These are phyloP conservation scores for Caenorhabditis remanei DNA, from an alignment of 1,140 invertebrate genomes.

Conservation along the genomic window DNA sequence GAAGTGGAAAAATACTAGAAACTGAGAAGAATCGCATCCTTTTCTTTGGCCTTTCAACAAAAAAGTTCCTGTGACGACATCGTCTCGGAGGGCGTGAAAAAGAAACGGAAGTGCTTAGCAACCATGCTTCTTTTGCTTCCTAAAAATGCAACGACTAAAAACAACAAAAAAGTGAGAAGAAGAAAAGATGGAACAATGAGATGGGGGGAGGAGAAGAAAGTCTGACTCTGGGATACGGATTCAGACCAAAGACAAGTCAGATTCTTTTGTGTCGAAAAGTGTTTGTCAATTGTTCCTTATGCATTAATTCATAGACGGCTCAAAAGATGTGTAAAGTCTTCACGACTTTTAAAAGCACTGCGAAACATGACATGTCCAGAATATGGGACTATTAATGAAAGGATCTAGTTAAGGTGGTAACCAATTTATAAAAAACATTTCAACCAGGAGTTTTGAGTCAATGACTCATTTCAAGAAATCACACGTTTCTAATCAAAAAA, in stretches of 20 bases:
- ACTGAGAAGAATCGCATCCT: slow-evolving; percentile 27
- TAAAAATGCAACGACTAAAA: slow-evolving; percentile 45
- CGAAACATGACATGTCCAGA: no score
- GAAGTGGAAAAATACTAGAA: slow-evolving; percentile 38
- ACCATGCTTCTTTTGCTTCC: slow-evolving; percentile 21
- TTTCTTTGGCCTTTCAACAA: slow-evolving; percentile 54
- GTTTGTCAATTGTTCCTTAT: neutral
- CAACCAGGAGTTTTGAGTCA: no score
- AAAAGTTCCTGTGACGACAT: slow-evolving; percentile 54
- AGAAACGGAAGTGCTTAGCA: slow-evolving; percentile 52
- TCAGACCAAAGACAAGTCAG: slow-evolving; percentile 31
- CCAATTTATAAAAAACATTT: no score
- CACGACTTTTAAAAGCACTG: neutral
- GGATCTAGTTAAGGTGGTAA: no score
- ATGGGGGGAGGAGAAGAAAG: neutral
- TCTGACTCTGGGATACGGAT: neutral
- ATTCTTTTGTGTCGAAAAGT: neutral
- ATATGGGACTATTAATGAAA: no score
- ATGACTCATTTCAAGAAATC: no score
- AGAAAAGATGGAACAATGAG: slow-evolving; percentile 3
- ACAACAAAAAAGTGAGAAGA: slow-evolving; percentile 42
- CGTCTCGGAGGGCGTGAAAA: slow-evolving; percentile 35
- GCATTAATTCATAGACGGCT: neutral
- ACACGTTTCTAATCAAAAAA: no score
- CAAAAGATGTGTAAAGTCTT: neutral